Evolutionary conservation across 1,140 invertebrate species (phyloP).

Genomic region (Amphibalanus amphitrite): DNA sequence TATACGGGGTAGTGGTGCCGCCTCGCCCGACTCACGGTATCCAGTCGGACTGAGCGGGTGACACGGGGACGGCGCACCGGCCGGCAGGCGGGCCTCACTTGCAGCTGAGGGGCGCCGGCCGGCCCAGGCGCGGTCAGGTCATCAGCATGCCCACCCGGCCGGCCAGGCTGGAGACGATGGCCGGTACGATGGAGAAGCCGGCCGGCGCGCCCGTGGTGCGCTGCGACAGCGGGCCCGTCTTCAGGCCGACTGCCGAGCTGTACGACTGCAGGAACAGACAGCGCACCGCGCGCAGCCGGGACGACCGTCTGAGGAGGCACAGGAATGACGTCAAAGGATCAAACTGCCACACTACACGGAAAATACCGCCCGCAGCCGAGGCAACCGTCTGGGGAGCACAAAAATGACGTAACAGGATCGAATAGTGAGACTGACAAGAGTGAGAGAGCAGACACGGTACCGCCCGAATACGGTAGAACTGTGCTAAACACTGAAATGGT

Average conservation of each 20-base stretch:
- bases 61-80: not conserved
- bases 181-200: not conserved
- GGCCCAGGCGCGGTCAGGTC: not conserved
- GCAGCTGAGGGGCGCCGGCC: not conserved
- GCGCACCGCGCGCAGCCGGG: slow-evolving; percentile 1
- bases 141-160: not conserved
- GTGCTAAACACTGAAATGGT: not conserved
- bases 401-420: not conserved
- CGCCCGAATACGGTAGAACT: not conserved
- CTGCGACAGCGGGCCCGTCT: not conserved
- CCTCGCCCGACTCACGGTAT: too few relatives aligned
- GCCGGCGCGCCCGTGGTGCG: not conserved
- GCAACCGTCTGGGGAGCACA: not conserved
- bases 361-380: not conserved
- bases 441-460: not conserved
- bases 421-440: not conserved
- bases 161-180: not conserved
- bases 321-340: not conserved
- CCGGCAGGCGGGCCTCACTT: not conserved
- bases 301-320: not conserved
- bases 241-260: not conserved
- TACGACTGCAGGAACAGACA: not conserved
- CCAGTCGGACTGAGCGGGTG: not conserved
- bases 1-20: too few relatives aligned
- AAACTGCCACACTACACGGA: not conserved